Evolutionary conservation across 1,140 invertebrate genomes (phyloP), one percentile per base, ranked within the genome.

Genomic region (Sinella curviseta): DNA sequence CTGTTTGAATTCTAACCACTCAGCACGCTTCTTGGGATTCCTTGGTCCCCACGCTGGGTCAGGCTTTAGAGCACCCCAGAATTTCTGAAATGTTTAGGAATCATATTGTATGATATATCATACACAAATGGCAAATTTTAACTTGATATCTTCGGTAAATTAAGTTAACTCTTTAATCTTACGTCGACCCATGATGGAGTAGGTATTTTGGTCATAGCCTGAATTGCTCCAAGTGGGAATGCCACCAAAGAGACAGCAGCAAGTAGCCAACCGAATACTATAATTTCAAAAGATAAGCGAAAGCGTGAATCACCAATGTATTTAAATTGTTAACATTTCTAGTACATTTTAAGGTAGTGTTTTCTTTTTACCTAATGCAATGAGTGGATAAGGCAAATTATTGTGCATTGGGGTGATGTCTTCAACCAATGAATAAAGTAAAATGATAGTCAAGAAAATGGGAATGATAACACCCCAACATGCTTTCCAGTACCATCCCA

Each of bases 401-500:
- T 75, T 75, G 24, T 75, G 28, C 12, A 3, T 2, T 3, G 39
- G 74, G 4, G 20, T 14, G 26, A 26, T 26, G n/a, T 77, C 75
- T 30, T 76, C 65, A 26, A 70, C 33, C 12, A 80, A 36, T 16
- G 78, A 80, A 73, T 80, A 80, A 31, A 80, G 48, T n/a, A 94
- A 60, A 92, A 75, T 36, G 74, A 75, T 36, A 2, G 39, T 54
- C 17, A 75, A 30, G 34, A 75, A 75, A n/a, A 75, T 75, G 14
- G 74, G 74, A 54, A 75, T 75, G 33, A 75, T 2, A 75, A 48
- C 24, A 67, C 82, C 82, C 87, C 87, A 88, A 4, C 85, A 86
- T 0, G 86, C 76, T 75, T 82, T 82, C 87, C 87, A 88, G 77
- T 87, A 88, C 3, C 82, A 57, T 2, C 82, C 82, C 0, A 85